These are phyloP conservation scores for Epizoanthus illoricatus DNA, from an alignment of 92 coral and sea anemone genomes.

Conservation along the genomic window DNA sequence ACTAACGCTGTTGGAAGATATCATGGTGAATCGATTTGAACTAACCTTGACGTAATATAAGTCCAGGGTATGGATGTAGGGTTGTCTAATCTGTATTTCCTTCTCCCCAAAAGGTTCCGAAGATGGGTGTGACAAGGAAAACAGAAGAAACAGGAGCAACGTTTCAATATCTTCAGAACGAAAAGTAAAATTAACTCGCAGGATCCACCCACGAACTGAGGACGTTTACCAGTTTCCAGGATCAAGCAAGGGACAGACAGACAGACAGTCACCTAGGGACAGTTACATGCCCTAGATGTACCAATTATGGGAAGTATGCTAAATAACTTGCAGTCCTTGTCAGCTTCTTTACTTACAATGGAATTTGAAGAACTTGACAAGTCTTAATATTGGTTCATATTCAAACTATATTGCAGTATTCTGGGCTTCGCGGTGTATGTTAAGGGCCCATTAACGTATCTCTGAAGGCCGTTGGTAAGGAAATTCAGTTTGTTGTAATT, in stretches of 20 bases:
- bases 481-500: too few relatives aligned
- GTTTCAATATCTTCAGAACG: background rate
- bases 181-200: too few relatives aligned
- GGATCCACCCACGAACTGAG: too few relatives aligned
- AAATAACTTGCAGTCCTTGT: constrained; percentile 71
- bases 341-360: constrained; percentile 69
- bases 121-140: constrained; percentile 13
- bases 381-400: background rate
- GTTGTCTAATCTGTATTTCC: background rate
- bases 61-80: background rate
- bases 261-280: background rate
- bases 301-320: constrained; percentile 58
- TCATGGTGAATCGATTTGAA: too few relatives aligned
- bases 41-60: too few relatives aligned
- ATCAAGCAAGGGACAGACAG: background rate
- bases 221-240: too few relatives aligned
- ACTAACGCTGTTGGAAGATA: too few relatives aligned
- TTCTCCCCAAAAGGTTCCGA: constrained; percentile 1
- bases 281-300: constrained; percentile 20
- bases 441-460: too few relatives aligned
- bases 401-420: background rate
- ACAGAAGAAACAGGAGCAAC: constrained; percentile 1
- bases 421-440: too few relatives aligned
- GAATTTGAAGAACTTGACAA: constrained; percentile 41
- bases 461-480: too few relatives aligned